Percentiles rank a stretch among this genome's conserved stretches.
phyloP scores from a whole-genome alignment of 2,797 vertebrate species.

The Hyperoplus lanceolatus region DNA sequence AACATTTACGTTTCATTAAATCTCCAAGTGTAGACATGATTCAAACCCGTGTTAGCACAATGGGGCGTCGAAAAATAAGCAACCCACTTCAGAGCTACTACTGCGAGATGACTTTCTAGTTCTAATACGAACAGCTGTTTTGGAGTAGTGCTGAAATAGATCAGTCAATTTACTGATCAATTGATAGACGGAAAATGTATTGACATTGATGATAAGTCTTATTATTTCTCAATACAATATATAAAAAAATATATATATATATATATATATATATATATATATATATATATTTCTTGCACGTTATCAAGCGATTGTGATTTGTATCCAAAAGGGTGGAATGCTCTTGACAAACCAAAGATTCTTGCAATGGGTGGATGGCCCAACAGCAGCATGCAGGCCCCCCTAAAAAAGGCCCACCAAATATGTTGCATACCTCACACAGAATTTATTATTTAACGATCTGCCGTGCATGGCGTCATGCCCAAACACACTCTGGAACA shows the following conservation, averaged over 20 bases:
- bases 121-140: not conserved
- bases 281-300: not conserved
- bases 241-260: too few relatives aligned
- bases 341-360: conserved; percentile 47
- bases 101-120: not conserved
- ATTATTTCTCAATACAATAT: too few relatives aligned
- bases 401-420: conserved; percentile 7
- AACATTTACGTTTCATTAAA: not conserved
- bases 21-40: not conserved
- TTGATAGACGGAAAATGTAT: not conserved
- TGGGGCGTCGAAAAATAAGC: not conserved
- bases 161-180: too few relatives aligned
- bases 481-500: conserved; percentile 52
- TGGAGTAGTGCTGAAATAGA: not conserved
- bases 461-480: conserved; percentile 24
- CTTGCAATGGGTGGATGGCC: conserved; percentile 55
- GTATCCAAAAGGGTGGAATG: conserved; percentile 41
- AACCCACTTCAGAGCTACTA: not conserved
- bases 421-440: conserved; percentile 39
- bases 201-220: too few relatives aligned
- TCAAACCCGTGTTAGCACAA: not conserved
- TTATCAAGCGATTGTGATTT: conserved; percentile 41
- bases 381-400: not conserved
- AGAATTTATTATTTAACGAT: conserved; percentile 59
- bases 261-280: too few relatives aligned